phyloP scores from a whole-genome alignment of 1,140 invertebrate species.

The Myzus persicae region DNA sequence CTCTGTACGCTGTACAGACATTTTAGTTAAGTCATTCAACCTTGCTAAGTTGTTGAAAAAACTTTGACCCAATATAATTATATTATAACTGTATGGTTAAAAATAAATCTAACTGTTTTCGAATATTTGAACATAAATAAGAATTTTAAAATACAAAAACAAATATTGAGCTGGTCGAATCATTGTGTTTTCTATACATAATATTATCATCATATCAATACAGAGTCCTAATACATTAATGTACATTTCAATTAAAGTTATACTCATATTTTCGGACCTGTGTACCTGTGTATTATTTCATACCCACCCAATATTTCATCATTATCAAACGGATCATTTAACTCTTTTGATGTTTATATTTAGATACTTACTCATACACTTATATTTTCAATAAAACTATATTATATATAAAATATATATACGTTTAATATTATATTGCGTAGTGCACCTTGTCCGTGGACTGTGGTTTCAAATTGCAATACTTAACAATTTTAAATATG shows the following conservation, averaged over 20 bases:
- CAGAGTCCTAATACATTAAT: background rate
- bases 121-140: background rate
- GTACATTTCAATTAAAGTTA: background rate
- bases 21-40: constrained; percentile 45
- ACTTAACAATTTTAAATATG: background rate
- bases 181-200: background rate
- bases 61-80: constrained; percentile 18
- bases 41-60: constrained; percentile 13
- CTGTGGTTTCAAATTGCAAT: background rate
- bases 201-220: background rate
- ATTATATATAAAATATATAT: background rate
- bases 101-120: background rate
- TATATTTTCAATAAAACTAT: background rate
- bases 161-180: background rate
- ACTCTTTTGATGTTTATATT: background rate
- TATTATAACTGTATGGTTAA: background rate
- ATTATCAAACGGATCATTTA: background rate
- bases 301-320: background rate
- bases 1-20: background rate
- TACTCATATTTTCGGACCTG: background rate
- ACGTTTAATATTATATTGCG: background rate
- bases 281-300: background rate
- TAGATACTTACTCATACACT: background rate
- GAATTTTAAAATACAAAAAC: background rate
- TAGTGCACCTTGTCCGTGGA: background rate